Evolutionary conservation across 2,113 vertebrate genomes (phyloP).

Genomic region (Cinclus mexicanus): DNA sequence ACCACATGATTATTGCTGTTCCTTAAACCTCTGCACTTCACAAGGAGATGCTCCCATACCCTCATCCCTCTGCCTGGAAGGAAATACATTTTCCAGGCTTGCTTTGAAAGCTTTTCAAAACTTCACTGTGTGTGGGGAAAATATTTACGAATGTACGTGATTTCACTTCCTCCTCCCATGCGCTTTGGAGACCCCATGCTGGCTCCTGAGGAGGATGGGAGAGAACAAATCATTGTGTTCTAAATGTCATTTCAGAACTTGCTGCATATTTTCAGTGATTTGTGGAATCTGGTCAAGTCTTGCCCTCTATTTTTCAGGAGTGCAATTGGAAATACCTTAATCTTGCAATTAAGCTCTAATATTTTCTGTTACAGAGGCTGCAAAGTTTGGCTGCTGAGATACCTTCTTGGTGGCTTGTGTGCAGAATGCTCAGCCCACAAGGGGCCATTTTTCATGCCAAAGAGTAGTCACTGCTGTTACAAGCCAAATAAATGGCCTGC

Average conservation of each 20-base stretch:
- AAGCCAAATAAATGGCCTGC: not conserved
- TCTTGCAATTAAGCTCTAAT: slow-evolving; percentile 14
- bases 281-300: slow-evolving; percentile 27
- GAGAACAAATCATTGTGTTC: slow-evolving; percentile 34
- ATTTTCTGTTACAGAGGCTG: not conserved
- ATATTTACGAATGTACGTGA: not conserved
- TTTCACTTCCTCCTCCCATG: slow-evolving; percentile 21
- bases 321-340: slow-evolving; percentile 33
- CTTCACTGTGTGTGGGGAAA: not conserved
- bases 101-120: slow-evolving; percentile 22
- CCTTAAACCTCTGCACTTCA: not conserved
- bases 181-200: slow-evolving; percentile 17
- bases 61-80: not conserved
- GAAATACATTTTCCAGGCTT: not conserved
- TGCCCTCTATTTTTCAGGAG: not conserved
- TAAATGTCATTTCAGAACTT: slow-evolving; percentile 38
- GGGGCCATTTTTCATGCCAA: slow-evolving; percentile 18
- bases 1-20: not conserved
- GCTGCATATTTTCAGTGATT: slow-evolving; percentile 2
- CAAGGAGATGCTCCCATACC: not conserved
- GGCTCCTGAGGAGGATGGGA: not conserved
- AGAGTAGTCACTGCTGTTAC: not conserved
- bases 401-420: not conserved
- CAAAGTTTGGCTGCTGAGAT: not conserved
- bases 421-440: not conserved